phyloP scores from a whole-genome alignment of 2,888 invertebrate genomes.

The Andrena haemorrhoa region DNA sequence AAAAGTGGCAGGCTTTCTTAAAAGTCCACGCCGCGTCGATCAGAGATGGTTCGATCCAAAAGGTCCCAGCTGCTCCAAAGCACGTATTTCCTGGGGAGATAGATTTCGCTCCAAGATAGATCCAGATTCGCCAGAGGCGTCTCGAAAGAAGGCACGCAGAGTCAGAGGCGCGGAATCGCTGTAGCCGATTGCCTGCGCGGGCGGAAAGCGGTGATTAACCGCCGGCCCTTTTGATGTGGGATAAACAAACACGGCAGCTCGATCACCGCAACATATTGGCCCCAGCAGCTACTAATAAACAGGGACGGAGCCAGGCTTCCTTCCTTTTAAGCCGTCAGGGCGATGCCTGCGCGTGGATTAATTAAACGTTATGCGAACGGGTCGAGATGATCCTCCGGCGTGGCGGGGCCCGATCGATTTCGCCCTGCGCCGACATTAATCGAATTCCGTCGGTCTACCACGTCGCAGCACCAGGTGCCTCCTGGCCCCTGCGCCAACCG shows the following conservation, averaged over 20 bases:
- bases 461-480: slow-evolving; percentile 46
- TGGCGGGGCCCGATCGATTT: slow-evolving; percentile 58
- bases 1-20: too few relatives aligned
- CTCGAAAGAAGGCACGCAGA: slow-evolving; percentile 24
- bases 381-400: slow-evolving; percentile 39
- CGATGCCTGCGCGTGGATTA: slow-evolving; percentile 56
- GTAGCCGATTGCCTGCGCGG: background rate
- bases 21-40: too few relatives aligned
- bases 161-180: background rate
- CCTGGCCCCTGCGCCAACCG: background rate
- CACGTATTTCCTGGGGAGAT: too few relatives aligned
- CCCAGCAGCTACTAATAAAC: slow-evolving; percentile 68
- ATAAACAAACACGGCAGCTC: slow-evolving; percentile 78
- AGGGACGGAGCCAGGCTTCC: slow-evolving; percentile 52
- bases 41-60: too few relatives aligned
- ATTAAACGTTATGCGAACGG: slow-evolving; percentile 68
- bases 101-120: background rate
- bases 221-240: slow-evolving; percentile 80
- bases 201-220: slow-evolving; percentile 77
- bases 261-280: slow-evolving; percentile 76
- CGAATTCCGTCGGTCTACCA: slow-evolving; percentile 72
- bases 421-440: slow-evolving; percentile 61
- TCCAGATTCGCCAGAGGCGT: slow-evolving; percentile 6
- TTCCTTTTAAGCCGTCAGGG: slow-evolving; percentile 64
- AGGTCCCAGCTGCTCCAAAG: background rate